phyloP scores from a whole-genome alignment of 2,888 invertebrate species.

The Cyrtodaria siliqua region DNA sequence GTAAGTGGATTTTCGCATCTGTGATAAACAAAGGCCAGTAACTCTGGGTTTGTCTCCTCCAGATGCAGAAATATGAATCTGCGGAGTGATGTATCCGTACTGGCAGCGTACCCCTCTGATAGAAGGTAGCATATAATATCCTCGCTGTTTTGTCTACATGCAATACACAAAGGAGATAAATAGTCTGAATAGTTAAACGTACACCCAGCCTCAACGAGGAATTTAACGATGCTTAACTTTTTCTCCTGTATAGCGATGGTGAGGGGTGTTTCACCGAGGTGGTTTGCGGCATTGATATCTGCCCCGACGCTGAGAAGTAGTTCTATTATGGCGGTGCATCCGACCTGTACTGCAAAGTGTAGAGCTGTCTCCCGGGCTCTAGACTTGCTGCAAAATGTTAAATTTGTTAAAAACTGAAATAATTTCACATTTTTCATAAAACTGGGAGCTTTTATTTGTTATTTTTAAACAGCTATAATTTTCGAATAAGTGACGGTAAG shows the following conservation, averaged over 20 bases:
- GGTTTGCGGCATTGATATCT: constrained; percentile 66
- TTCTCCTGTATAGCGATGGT: constrained; percentile 71
- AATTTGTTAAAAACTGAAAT: too few relatives aligned
- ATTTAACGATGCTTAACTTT: constrained; percentile 58
- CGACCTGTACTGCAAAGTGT: constrained; percentile 75
- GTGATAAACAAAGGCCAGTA: constrained; percentile 58
- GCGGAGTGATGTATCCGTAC: constrained; percentile 56
- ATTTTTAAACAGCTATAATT: too few relatives aligned
- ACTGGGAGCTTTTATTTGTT: too few relatives aligned
- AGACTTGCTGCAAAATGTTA: constrained; percentile 57
- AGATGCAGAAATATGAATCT: constrained; percentile 59
- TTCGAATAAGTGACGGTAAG: too few relatives aligned
- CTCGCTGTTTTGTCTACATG: constrained; percentile 64
- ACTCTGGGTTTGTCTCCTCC: constrained; percentile 65
- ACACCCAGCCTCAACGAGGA: constrained; percentile 65
- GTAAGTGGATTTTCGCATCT: constrained; percentile 64
- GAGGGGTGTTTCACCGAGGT: constrained; percentile 73
- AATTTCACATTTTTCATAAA: too few relatives aligned
- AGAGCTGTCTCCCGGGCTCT: constrained; percentile 73
- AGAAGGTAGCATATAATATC: constrained; percentile 67
- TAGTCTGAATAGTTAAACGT: constrained; percentile 59
- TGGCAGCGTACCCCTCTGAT: constrained; percentile 70
- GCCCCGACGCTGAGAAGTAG: constrained; percentile 70
- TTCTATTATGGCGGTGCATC: constrained; percentile 62
- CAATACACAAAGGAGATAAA: constrained; percentile 66